Percentiles rank a stretch among this genome's conserved stretches.
These are phyloP conservation scores for Molanna angustata DNA, from an alignment of 2,888 invertebrate species.

Conservation along the genomic window DNA sequence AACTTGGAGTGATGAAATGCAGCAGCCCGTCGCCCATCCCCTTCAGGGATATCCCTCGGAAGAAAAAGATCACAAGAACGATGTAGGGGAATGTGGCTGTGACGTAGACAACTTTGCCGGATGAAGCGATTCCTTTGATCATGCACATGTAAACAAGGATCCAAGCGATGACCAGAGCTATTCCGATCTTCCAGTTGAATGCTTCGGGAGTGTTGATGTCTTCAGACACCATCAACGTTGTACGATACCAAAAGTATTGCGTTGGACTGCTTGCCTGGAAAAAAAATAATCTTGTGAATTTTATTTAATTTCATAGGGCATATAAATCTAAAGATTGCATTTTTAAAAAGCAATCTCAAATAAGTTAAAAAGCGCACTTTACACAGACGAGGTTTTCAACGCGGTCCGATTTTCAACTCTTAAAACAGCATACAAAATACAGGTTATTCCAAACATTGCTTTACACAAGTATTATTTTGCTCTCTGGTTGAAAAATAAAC, in stretches of 20 bases:
- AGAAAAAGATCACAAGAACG: slow-evolving; percentile 93
- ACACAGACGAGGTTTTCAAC: no score
- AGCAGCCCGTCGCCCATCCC: slow-evolving; percentile 83
- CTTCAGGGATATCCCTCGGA: slow-evolving; percentile 86
- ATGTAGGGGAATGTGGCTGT: slow-evolving; percentile 97
- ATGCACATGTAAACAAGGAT: slow-evolving; percentile 93
- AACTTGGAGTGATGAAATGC: slow-evolving; percentile 89
- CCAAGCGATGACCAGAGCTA: slow-evolving; percentile 88
- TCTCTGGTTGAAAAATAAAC: no score
- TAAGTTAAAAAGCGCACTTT: no score
- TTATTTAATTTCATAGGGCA: no score
- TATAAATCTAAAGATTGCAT: no score
- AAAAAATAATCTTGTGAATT: slow-evolving; percentile 10
- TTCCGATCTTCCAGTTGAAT: slow-evolving; percentile 90
- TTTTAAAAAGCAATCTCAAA: no score
- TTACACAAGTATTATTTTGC: no score
- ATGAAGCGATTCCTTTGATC: slow-evolving; percentile 96
- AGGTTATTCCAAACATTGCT: no score
- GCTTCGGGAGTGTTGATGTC: slow-evolving; percentile 82
- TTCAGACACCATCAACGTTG: slow-evolving; percentile 85
- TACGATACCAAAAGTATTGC: slow-evolving; percentile 93
- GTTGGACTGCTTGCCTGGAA: slow-evolving; percentile 83
- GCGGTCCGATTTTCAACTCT: no score
- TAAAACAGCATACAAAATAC: no score
- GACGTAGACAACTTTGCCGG: slow-evolving; percentile 94